A percentile compares a stretch with the other conserved stretches of the same genome.
phyloP scores from a whole-genome alignment of 1,140 invertebrate species.

The Sinella curviseta region DNA sequence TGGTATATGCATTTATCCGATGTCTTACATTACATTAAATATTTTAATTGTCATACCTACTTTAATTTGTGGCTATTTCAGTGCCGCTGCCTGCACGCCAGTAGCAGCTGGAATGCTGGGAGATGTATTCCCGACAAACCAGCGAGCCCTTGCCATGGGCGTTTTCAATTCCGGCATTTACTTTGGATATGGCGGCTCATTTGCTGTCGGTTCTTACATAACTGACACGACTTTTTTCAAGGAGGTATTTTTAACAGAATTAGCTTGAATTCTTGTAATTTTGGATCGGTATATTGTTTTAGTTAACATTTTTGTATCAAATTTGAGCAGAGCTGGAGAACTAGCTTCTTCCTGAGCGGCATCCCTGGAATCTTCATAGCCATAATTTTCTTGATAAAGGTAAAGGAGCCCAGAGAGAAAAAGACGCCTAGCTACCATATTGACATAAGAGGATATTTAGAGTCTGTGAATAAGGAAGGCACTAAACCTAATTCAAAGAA shows the following conservation, averaged over 20 bases:
- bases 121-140: conserved; percentile 73
- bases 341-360: conserved; percentile 80
- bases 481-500: background rate
- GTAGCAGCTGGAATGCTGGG: conserved; percentile 81
- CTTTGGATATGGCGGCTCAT: conserved; percentile 87
- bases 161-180: conserved; percentile 93
- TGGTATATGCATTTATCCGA: conserved; percentile 69
- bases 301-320: background rate
- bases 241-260: conserved; percentile 58
- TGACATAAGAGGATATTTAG: conserved; percentile 49
- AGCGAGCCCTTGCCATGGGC: conserved; percentile 82
- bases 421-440: background rate
- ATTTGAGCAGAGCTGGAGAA: conserved; percentile 74
- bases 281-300: background rate
- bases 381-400: conserved; percentile 70
- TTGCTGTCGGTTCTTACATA: conserved; percentile 85
- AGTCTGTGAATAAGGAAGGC: background rate
- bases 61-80: conserved; percentile 52
- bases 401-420: conserved; percentile 67
- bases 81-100: conserved; percentile 86
- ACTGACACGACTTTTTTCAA: conserved; percentile 74
- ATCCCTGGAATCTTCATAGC: conserved; percentile 76
- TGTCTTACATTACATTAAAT: background rate
- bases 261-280: background rate
- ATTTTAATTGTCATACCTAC: background rate